Evolutionary conservation across 2,113 vertebrate species (phyloP), one percentile per base, ranked within the genome.

Genomic region (Lepus europaeus): DNA sequence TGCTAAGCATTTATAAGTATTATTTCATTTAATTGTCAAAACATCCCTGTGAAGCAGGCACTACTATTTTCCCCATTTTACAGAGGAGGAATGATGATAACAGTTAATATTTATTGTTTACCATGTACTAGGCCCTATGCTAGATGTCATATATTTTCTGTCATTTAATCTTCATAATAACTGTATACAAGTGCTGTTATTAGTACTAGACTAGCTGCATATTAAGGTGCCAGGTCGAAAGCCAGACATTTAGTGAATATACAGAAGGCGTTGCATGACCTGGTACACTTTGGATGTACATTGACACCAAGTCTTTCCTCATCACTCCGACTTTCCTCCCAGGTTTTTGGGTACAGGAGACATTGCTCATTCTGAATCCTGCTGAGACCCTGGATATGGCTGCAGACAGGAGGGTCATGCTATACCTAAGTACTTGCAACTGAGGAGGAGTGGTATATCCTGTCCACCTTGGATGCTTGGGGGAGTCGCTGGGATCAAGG

Each of bases 281-380:
- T 72, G 16, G 22, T 73, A 19, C 25, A 79, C 49, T 36, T 78
- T 5, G 2, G 1, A 76, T 87, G 36, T 79, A 39, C 31, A 66
- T 92, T 87, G 56, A 83, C 33, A 87, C 77, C n/a, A 81, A 87
- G 49, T 82, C n/a, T 31, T 95, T 94, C 36, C 6, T 87, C 29
- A 45, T 10, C 6, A 31, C 12, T 12, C 39, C 31, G 3, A 13
- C 23, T 77, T 89, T 51, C 64, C 51, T 31, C 51, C 22, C 20
- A 80, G 16, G 14, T 90, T 16, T 66, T 69, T 64, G 68, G 22
- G n/a, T 89, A 86, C 4, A 9, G 63, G 66, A 86, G 61, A 36
- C 14, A 53, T 69, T 89, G 53, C 74, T 89, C 36, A 86, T 72
- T 92, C 74, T 69, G 74, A 92, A 70, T 82, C 53, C 39, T 89